Evolutionary conservation across 2,113 vertebrate genomes (phyloP).

Genomic region (Macrotus californicus): DNA sequence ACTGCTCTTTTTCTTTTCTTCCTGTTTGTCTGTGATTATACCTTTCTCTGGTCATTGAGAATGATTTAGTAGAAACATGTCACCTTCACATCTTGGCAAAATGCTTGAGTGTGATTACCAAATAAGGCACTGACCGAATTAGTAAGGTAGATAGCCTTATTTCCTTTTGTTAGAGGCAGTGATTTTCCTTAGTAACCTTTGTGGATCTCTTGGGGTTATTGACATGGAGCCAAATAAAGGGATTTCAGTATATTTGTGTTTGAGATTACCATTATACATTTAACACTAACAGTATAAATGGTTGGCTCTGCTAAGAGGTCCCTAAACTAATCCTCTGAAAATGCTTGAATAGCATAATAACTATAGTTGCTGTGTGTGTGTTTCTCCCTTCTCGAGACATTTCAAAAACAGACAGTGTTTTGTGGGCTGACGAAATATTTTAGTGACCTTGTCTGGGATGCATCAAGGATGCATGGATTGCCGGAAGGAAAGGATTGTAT

Average conservation of each 20-base stretch:
- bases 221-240: neutral
- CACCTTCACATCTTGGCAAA: neutral
- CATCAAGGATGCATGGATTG: neutral
- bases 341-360: neutral
- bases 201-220: neutral
- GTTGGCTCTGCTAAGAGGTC: neutral
- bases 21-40: neutral
- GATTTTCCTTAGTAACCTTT: constrained; percentile 4
- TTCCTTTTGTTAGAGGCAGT: neutral
- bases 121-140: neutral
- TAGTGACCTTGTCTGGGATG: neutral
- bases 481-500: neutral
- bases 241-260: neutral
- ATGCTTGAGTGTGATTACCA: neutral
- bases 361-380: neutral
- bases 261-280: neutral
- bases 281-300: neutral
- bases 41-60: neutral
- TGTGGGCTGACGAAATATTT: neutral
- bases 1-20: neutral
- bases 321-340: neutral
- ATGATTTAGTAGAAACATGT: neutral
- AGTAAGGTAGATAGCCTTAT: neutral
- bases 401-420: neutral
- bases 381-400: neutral